phyloP scores from a whole-genome alignment of 2,888 invertebrate species.

The Luperina testacea region DNA sequence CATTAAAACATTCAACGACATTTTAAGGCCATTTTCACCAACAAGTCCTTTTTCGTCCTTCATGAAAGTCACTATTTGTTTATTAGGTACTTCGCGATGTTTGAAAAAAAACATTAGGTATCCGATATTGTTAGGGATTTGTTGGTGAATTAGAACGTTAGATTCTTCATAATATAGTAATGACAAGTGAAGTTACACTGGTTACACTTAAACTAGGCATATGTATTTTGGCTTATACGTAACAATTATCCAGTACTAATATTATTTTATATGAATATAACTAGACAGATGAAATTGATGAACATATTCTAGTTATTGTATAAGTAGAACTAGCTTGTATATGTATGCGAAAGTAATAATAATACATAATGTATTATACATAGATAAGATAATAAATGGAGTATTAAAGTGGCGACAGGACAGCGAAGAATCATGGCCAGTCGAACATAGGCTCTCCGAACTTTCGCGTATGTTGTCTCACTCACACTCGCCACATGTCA shows the following conservation, averaged over 20 bases:
- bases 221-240: constrained; percentile 11
- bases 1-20: constrained; percentile 14
- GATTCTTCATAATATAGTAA: neutral
- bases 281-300: constrained; percentile 1
- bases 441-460: neutral
- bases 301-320: constrained; percentile 10
- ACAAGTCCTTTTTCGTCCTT: constrained; percentile 1
- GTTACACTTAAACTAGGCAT: constrained; percentile 17
- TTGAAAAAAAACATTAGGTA: neutral
- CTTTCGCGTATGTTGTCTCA: neutral
- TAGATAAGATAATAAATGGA: constrained; percentile 28
- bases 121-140: neutral
- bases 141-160: constrained; percentile 26
- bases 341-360: neutral
- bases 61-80: neutral
- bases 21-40: constrained; percentile 37
- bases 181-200: neutral
- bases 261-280: constrained; percentile 6
- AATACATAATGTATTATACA: neutral
- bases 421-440: neutral
- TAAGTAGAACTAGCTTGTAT: constrained; percentile 7
- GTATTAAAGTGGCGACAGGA: neutral
- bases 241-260: constrained; percentile 2
- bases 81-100: neutral
- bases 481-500: neutral